Percentiles rank a stretch among this genome's conserved stretches.
These are phyloP conservation scores for Spheniscus humboldti DNA, from an alignment of 2,797 vertebrate species.

Conservation along the genomic window DNA sequence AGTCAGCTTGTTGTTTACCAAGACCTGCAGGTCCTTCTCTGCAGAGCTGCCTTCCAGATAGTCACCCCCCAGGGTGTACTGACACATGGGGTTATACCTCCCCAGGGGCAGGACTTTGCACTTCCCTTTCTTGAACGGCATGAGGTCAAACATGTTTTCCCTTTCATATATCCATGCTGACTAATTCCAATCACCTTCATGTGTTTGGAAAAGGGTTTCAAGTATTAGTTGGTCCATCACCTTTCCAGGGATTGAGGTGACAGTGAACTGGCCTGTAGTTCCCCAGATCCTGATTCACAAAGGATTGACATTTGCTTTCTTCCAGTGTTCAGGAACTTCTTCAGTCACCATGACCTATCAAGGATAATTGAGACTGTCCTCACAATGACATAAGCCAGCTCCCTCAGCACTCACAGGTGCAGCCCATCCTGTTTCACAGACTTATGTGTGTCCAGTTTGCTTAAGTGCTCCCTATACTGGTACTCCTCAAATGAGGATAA, in stretches of 20 bases:
- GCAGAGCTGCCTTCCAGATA: background rate
- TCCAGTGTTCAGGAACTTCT: background rate
- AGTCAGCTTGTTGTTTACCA: background rate
- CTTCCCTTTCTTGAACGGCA: background rate
- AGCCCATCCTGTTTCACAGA: background rate
- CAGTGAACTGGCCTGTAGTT: background rate
- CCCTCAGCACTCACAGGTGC: background rate
- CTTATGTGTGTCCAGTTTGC: background rate
- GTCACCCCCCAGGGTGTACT: background rate
- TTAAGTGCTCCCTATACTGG: background rate
- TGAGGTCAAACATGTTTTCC: background rate
- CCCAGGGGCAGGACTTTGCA: background rate
- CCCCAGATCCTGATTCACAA: background rate
- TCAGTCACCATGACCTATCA: background rate
- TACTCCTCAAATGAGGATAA: background rate
- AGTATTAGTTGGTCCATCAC: background rate
- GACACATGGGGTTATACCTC: background rate
- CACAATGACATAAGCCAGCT: background rate
- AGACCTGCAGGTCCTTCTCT: background rate
- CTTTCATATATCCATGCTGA: background rate
- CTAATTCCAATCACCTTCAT: background rate
- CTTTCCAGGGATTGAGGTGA: background rate
- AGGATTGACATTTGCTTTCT: background rate
- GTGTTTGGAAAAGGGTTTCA: background rate
- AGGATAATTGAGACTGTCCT: background rate